Conservation (phyloP, 2,113 vertebrate species). For the Lepisosteus oculatus region DNA sequence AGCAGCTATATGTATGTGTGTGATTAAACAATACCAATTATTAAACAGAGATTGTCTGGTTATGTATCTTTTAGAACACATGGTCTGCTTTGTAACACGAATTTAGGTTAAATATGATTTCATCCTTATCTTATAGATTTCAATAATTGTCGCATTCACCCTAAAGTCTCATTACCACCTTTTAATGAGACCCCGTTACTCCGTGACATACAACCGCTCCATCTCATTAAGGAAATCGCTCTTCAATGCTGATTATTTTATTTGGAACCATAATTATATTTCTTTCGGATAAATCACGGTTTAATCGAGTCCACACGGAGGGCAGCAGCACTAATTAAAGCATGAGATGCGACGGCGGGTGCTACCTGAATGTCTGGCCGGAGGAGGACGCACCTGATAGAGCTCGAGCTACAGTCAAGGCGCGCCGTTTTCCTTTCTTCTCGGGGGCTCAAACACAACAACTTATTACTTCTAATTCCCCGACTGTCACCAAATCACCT, state of each 20-base stretch:
- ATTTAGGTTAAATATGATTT: constrained; percentile 68
- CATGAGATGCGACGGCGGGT: constrained; percentile 80
- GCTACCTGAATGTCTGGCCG: constrained; percentile 54
- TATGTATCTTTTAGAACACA: constrained; percentile 15
- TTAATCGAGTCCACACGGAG: constrained; percentile 97
- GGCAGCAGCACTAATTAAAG: constrained; percentile 93
- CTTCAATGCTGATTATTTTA: constrained; percentile 99
- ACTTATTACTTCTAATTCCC: constrained; percentile 90
- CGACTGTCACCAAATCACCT: constrained; percentile 91
- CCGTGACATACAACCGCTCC: constrained; percentile 94
- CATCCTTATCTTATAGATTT: constrained; percentile 69
- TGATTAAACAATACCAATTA: too few species aligned
- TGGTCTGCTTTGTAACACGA: constrained; percentile 37
- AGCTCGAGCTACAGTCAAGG: constrained; percentile 28
- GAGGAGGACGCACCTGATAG: constrained; percentile 39
- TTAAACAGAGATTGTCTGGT: too few species aligned
- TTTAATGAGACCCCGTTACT: constrained; percentile 96
- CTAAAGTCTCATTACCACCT: constrained; percentile 91
- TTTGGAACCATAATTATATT: constrained; percentile 99
- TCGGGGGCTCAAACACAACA: constrained; percentile 76
- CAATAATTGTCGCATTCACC: constrained; percentile 77
- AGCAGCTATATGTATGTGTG: too few species aligned
- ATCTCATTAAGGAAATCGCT: constrained; percentile 99
- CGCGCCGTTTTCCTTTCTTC: constrained; percentile 36
- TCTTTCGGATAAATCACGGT: constrained; percentile 98